Evolutionary conservation across 2,888 invertebrate genomes (phyloP).

Genomic region (Agriopis leucophaearia): DNA sequence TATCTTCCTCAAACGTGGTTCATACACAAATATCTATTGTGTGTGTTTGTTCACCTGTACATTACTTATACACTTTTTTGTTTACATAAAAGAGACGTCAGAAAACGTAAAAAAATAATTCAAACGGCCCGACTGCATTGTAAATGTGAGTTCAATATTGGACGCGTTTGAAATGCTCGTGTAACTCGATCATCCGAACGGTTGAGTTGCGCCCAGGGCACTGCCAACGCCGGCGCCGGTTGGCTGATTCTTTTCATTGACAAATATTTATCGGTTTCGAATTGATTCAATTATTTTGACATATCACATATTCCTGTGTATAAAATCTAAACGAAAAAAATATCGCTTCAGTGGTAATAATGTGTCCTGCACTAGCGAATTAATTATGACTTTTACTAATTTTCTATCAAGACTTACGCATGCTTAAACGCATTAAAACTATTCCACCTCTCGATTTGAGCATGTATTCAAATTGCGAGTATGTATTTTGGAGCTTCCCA

Average conservation of each 20-base stretch:
- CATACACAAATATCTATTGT: conserved; percentile 6
- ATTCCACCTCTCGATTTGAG: no score
- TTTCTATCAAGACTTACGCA: no score
- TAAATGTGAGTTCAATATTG: conserved; percentile 16
- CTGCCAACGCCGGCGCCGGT: conserved; percentile 7
- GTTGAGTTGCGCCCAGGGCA: conserved; percentile 50
- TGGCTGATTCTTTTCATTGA: conserved; percentile 14
- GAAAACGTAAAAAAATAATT: conserved; percentile 23
- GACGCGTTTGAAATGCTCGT: conserved; percentile 42
- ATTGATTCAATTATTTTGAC: conserved; percentile 8
- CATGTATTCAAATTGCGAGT: no score
- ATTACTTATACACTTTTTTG: conserved; percentile 16
- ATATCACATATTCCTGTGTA: background rate
- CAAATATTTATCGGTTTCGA: conserved; percentile 17
- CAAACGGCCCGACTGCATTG: conserved; percentile 13
- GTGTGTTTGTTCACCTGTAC: conserved; percentile 14
- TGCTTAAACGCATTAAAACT: no score
- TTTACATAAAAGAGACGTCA: conserved; percentile 21
- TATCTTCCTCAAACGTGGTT: background rate
- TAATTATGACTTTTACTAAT: no score
- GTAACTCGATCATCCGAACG: conserved; percentile 61
- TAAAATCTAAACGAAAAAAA: no score
- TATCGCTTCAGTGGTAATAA: no score
- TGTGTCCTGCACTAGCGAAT: background rate
- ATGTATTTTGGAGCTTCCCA: no score